Percentiles rank a stretch among this genome's conserved stretches.
Evolutionary conservation across 2,113 vertebrate genomes (phyloP).

Genomic region (Ancistrus triradiatus): DNA sequence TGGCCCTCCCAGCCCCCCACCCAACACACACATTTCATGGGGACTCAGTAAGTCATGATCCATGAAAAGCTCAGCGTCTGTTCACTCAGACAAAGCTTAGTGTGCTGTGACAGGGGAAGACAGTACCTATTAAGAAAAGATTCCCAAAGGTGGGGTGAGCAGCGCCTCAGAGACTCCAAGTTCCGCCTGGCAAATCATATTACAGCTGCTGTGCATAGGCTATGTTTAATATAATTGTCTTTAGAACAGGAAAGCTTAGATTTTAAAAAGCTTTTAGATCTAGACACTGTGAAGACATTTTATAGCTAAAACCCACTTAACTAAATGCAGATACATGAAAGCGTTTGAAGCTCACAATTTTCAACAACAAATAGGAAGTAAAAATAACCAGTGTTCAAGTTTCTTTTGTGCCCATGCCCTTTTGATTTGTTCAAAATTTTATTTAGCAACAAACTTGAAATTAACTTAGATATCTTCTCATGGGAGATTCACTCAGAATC

Average conservation of each 20-base stretch:
- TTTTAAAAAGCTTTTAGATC: neutral
- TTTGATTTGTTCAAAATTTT: neutral
- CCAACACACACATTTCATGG: slow-evolving; percentile 55
- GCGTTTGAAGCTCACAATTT: no score
- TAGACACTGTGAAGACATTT: neutral
- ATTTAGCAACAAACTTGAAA: neutral
- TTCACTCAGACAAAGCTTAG: slow-evolving; percentile 55
- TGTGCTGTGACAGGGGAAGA: slow-evolving; percentile 60
- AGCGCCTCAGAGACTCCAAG: slow-evolving; percentile 29
- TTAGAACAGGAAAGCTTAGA: no score
- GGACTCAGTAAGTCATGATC: slow-evolving; percentile 69
- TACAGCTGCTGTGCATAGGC: slow-evolving; percentile 10
- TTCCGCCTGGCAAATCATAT: slow-evolving; percentile 50
- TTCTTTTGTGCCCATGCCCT: neutral
- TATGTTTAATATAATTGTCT: slow-evolving; percentile 3
- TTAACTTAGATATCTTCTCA: neutral
- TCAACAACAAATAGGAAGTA: no score
- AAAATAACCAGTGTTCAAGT: neutral
- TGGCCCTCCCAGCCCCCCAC: slow-evolving; percentile 6
- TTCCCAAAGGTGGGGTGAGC: slow-evolving; percentile 51
- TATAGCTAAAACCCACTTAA: neutral
- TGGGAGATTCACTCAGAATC: neutral
- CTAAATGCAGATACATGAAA: neutral
- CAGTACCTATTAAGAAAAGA: slow-evolving; percentile 62
- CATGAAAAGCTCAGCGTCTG: slow-evolving; percentile 56